A percentile compares a stretch with the other conserved stretches of the same genome.
Conservation (phyloP, 2,797 vertebrate genomes). For the Dryobates pubescens region DNA sequence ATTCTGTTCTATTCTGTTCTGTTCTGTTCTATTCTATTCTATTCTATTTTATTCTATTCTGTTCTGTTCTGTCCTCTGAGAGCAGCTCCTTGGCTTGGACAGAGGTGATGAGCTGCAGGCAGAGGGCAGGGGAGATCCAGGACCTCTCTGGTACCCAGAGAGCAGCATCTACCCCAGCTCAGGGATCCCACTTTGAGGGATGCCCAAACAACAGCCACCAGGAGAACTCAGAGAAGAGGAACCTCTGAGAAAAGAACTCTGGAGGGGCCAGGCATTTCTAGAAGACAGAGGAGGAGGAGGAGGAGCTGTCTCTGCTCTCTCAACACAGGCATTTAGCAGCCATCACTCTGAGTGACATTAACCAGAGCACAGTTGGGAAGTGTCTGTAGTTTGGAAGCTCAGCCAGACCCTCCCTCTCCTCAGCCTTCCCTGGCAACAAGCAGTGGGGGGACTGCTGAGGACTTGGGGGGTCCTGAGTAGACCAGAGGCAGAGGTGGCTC, state of each 20-base stretch:
- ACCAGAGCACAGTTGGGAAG: neutral
- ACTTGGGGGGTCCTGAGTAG: neutral
- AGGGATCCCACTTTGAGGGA: neutral
- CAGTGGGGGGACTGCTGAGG: neutral
- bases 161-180: neutral
- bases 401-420: neutral
- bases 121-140: neutral
- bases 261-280: neutral
- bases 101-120: neutral
- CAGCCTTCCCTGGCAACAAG: neutral
- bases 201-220: rapidly evolving
- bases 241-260: neutral
- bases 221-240: neutral
- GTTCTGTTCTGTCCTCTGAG: no score
- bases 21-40: no score
- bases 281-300: neutral
- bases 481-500: neutral
- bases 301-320: neutral
- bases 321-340: neutral
- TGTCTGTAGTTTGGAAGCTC: neutral
- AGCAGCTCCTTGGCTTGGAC: neutral
- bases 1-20: no score
- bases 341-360: neutral
- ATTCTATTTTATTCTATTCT: no score
- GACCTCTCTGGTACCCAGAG: neutral